Evolutionary conservation across 2,888 invertebrate genomes (phyloP).

Genomic region (Girardia tigrina): DNA sequence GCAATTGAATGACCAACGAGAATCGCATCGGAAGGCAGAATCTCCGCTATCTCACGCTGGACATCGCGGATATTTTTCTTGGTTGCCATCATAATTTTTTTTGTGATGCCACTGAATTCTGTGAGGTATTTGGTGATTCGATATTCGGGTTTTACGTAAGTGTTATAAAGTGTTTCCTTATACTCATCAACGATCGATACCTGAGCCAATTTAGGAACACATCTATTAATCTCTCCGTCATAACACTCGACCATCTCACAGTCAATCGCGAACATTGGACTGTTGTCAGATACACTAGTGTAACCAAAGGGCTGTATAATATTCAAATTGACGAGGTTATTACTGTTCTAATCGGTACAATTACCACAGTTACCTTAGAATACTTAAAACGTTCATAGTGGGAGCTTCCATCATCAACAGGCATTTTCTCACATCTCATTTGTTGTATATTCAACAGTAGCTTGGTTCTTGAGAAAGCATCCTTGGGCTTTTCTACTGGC

Average conservation of each 20-base stretch:
- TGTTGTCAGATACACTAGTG: conserved; percentile 61
- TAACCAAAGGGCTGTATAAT: conserved; percentile 52
- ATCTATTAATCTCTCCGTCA: conserved; percentile 43
- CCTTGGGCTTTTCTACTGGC: not conserved
- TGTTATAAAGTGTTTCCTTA: conserved; percentile 64
- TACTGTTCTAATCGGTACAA: no score
- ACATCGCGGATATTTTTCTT: conserved; percentile 67
- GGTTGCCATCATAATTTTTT: conserved; percentile 60
- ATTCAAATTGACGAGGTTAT: no score
- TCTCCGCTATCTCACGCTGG: conserved; percentile 59
- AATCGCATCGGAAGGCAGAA: conserved; percentile 78
- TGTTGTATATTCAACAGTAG: conserved; percentile 69
- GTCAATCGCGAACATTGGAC: conserved; percentile 78
- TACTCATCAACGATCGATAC: conserved; percentile 75
- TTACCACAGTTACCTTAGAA: no score
- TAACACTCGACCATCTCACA: conserved; percentile 65
- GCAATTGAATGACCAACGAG: conserved; percentile 86
- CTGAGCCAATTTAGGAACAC: conserved; percentile 61
- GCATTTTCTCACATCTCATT: conserved; percentile 72
- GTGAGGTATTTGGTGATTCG: conserved; percentile 74
- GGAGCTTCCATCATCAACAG: conserved; percentile 56
- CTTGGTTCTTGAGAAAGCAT: conserved; percentile 57
- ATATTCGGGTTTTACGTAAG: conserved; percentile 70
- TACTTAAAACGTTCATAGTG: not conserved
- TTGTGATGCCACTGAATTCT: conserved; percentile 66